Base-by-base conservation (phyloP, 2,113 vertebrate species). In the Oplegnathus fasciatus region DNA sequence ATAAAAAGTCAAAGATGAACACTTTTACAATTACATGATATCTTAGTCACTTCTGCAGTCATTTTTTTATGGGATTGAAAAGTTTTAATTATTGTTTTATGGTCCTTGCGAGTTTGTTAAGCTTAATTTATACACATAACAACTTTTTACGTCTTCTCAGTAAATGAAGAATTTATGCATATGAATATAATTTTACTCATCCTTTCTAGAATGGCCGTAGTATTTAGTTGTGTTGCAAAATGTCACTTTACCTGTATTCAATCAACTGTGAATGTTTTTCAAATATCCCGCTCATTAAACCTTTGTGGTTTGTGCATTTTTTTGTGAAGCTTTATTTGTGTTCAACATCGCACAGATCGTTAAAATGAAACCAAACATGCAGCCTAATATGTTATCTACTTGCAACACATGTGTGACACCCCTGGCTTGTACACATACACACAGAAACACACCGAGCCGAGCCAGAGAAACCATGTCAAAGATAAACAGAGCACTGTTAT, bases 301-400 rank as follows among this genome's bases (percentile, higher is more conserved):
- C 0, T 69, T 61, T 82, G 28, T 44, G 17, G 37, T 55, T 75
- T 77, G 6, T 74, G 8, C n/a, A 13, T 54, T 69, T 66, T 61
- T 70, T 37, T 37, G 34, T 37, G 34, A 0, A 67, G 57, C 9
- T 34, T 73, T 5, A 17, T 68, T 66, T 83, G 62, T 66, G 6
- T 66, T 9, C 67, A 44, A 26, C 20, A 73, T 42, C 20, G 5
- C 24, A 32, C 8, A 52, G 13, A 40, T 4, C 1, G 1, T 22
- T 30, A 20, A 76, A 86, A 55, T 64, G 1, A 37, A 65, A 32
- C 3, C 46, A 73, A 78, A 82, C 42, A 44, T 18, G 10, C 54
- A 28, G 74, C 8, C 40, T 37, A 22, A 40, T 24, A 32, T 75
- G 86, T 93, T 94, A 94, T 94, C 94, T 93, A 14, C 64, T 58